phyloP scores from a whole-genome alignment of 2,797 vertebrate species.

The Etheostoma perlongum region DNA sequence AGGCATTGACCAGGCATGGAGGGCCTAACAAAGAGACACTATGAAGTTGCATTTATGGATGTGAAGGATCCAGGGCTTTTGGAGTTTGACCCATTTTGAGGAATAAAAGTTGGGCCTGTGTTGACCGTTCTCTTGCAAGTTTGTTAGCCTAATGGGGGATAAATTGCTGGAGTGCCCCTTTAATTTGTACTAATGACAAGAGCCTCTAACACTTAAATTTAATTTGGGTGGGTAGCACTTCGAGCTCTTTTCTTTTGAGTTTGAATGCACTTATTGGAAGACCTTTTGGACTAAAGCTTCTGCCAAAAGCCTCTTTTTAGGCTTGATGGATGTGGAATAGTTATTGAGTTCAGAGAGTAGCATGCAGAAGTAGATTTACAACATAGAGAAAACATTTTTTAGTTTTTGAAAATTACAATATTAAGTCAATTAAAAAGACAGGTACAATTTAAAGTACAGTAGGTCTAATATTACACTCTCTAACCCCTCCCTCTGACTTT shows the following conservation, averaged over 20 bases:
- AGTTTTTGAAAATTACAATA: neutral
- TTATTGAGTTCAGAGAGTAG: neutral
- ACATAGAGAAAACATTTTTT: neutral
- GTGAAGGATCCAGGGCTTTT: neutral
- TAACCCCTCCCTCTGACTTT: constrained; percentile 1
- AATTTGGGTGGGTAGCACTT: neutral
- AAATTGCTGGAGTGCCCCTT: neutral
- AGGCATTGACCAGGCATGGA: neutral
- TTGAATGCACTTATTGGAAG: neutral
- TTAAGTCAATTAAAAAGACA: neutral
- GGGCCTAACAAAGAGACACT: neutral
- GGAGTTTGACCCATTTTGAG: neutral
- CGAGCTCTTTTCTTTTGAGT: neutral
- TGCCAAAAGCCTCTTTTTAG: constrained; percentile 7
- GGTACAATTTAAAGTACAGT: neutral
- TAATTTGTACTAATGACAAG: too few species aligned
- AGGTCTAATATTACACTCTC: neutral
- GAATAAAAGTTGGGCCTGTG: neutral
- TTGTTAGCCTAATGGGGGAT: neutral
- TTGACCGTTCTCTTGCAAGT: neutral
- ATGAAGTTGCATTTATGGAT: neutral
- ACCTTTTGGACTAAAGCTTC: neutral
- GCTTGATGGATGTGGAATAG: neutral
- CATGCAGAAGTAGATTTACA: neutral
- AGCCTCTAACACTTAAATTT: too few species aligned